Evolutionary conservation across 2,797 vertebrate species (phyloP), one percentile per base, ranked within the genome.

Genomic region (Gouania willdenowi): DNA sequence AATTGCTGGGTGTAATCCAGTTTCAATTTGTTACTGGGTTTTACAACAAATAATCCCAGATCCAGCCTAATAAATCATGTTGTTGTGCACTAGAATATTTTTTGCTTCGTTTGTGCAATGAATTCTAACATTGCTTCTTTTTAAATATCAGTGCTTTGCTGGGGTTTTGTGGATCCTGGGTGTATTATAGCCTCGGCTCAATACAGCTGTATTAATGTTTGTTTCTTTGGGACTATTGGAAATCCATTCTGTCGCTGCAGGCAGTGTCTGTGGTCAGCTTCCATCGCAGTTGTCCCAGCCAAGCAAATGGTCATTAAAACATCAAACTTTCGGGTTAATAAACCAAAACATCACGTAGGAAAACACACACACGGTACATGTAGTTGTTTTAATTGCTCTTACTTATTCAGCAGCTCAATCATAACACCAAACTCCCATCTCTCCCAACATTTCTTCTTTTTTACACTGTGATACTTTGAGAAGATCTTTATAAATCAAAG

Each of bases 341-440:
- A 11, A 13, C 9, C 42, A 55, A 28, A 66, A 62, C 42, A 58
- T 42, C 42, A 75, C 36, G 28, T 38, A 53, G 59, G 29, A 63
- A 79, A n/a, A n/a, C 51, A 60, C 57, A 63, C 19, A 58, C 48
- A 45, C 11, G 34, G 26, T 66, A 60, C 52, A 47, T 61, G 66
- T 66, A 67, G 36, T 71, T 71, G 60, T 60, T 87, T 87, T 86
- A 87, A 81, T 86, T 77, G 59, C 50, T 82, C 75, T 23, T 73
- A 27, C 77, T 58, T 75, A 68, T 55, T 67, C 48, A 41, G 48
- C 50, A 34, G 48, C 29, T 56, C 61, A 40, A n/a, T n/a, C n/a
- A n/a, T n/a, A n/a, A n/a, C n/a, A n/a, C n/a, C n/a, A n/a, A n/a
- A n/a, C n/a, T n/a, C n/a, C n/a, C n/a, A n/a, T n/a, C n/a, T n/a